Conservation (phyloP, 2,888 invertebrate species). For the Eilema depressum region DNA sequence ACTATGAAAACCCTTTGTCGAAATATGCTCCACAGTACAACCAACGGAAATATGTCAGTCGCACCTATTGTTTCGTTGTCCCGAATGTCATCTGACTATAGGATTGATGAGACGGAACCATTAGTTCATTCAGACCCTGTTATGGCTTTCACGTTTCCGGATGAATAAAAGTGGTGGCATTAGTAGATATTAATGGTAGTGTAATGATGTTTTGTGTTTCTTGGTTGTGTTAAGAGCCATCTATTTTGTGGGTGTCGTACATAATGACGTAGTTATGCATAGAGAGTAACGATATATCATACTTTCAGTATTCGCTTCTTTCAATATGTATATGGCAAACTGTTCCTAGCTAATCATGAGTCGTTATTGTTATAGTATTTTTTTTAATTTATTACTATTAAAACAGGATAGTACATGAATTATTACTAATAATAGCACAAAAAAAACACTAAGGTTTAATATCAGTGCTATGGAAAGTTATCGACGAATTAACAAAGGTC, state of each 20-base stretch:
- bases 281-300: neutral
- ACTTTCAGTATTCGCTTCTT: neutral
- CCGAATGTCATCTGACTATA: conserved; percentile 39
- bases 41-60: conserved; percentile 40
- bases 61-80: conserved; percentile 44
- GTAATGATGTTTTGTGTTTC: conserved; percentile 19
- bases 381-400: too few species aligned
- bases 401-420: too few species aligned
- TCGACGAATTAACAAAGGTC: too few species aligned
- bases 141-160: conserved; percentile 14
- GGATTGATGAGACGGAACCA: conserved; percentile 41
- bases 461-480: too few species aligned
- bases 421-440: too few species aligned
- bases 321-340: too few species aligned
- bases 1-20: conserved; percentile 26
- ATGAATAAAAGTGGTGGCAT: conserved; percentile 18
- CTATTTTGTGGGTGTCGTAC: conserved; percentile 6
- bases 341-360: too few species aligned
- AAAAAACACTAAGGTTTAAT: too few species aligned
- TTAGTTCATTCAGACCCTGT: conserved; percentile 20
- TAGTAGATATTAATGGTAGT: conserved; percentile 20
- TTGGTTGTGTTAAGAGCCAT: conserved; percentile 9
- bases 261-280: conserved; percentile 1
- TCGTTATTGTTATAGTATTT: too few species aligned
- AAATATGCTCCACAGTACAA: conserved; percentile 20